phyloP scores from a whole-genome alignment of 2,888 invertebrate species.

The Meta bourneti region DNA sequence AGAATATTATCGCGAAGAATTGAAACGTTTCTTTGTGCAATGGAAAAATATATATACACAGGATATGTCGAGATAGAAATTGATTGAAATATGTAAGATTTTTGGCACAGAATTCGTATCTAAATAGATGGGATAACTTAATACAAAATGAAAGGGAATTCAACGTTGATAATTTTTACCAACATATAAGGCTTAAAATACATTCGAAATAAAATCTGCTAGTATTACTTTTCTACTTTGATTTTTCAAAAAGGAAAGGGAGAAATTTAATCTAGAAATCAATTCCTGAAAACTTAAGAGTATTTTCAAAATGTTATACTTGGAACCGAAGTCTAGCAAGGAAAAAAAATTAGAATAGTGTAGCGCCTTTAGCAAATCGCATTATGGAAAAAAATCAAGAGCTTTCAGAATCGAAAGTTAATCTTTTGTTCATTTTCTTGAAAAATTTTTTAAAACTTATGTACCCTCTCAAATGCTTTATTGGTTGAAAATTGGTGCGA shows the following conservation, averaged over 20 bases:
- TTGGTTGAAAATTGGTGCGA: too few species aligned
- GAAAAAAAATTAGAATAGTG: constrained; percentile 3
- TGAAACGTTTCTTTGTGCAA: neutral
- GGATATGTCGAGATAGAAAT: neutral
- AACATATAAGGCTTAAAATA: neutral
- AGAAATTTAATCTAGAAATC: constrained; percentile 22
- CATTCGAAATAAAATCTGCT: neutral
- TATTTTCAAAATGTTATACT: neutral
- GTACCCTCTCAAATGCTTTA: too few species aligned
- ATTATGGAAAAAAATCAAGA: constrained; percentile 5
- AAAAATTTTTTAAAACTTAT: neutral
- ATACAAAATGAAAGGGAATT: neutral
- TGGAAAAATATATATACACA: neutral
- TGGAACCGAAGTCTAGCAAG: neutral
- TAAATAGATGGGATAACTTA: neutral
- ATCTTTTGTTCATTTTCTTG: neutral
- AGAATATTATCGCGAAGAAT: too few species aligned
- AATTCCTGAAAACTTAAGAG: constrained; percentile 7
- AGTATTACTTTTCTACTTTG: neutral
- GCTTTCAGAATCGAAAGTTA: constrained; percentile 12
- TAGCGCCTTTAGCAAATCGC: neutral
- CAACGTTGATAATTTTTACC: constrained; percentile 8
- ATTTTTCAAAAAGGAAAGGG: neutral
- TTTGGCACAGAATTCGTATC: neutral
- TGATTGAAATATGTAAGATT: neutral